Base-by-base conservation (phyloP, 2,797 vertebrate species). In the Pseudopleuronectes americanus region DNA sequence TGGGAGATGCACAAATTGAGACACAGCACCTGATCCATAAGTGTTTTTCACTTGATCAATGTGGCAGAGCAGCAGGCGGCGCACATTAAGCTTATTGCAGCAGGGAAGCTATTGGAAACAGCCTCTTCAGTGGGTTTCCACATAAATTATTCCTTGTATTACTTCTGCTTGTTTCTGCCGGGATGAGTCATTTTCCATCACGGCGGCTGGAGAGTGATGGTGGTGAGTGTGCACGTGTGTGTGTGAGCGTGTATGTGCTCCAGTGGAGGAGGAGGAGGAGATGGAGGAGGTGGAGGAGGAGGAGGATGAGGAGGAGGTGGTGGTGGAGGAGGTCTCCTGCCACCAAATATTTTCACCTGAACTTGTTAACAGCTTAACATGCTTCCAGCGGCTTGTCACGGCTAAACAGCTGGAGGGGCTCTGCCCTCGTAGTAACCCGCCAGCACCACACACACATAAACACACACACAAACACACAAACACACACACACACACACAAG, bases 331-430 rank as follows among this genome's bases (percentile, higher is more conserved):
- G 59, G 43, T 67, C 6, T 33, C 43, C 79, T 85, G 87, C 83
- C 85, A 84, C 74, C 31, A 72, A 81, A 80, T 80, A 74, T 85
- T 87, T 89, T 84, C 86, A 84, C 87, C 83, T 80, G 23, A 86
- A 87, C 86, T 79, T 86, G 86, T 89, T 84, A 87, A 80, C 82
- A 78, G 84, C 77, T 86, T 63, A 41, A 61, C 62, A 75, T 47
- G 64, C 76, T 79, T 79, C 86, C 87, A 84, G 83, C 81, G 74
- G 85, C 87, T 87, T 77, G 60, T 60, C 75, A 66, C 79, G 74
- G 59, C 86, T 79, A 72, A 88, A 87, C 80, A 66, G 81, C 81
- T 66, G 87, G 84, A 90, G 89, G 73, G 86, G 78, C 79, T 57
- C 8, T 58, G 78, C 76, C 67, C 81, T 58, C 28, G 74, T 71